These are phyloP conservation scores for Plectropomus leopardus DNA, from an alignment of 2,113 vertebrate species.

Conservation along the genomic window DNA sequence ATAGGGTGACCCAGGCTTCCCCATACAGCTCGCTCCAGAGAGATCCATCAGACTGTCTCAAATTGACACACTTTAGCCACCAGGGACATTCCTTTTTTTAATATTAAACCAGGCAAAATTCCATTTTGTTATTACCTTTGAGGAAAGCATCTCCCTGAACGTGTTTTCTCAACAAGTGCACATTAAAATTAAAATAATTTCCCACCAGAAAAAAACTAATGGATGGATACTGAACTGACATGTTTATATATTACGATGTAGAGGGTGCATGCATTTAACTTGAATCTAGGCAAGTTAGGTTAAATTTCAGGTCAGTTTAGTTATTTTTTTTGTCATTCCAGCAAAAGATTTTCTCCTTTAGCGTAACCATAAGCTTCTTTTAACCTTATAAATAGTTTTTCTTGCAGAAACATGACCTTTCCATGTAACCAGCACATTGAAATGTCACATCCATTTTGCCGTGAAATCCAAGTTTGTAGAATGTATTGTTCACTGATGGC, in stretches of 20 bases:
- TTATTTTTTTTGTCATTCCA: neutral
- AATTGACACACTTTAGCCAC: neutral
- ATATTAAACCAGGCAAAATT: neutral
- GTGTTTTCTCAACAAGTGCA: neutral
- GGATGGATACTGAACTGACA: neutral
- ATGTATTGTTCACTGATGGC: neutral
- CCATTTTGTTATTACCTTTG: neutral
- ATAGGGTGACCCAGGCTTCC: neutral
- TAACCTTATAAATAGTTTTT: slow-evolving; percentile 34
- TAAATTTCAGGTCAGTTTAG: neutral
- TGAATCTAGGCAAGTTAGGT: neutral
- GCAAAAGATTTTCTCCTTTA: slow-evolving; percentile 3
- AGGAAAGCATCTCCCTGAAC: neutral
- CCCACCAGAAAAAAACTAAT: neutral
- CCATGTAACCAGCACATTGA: neutral
- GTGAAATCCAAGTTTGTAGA: neutral
- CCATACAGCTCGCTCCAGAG: neutral
- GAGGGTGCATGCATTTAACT: neutral
- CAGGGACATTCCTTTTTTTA: neutral
- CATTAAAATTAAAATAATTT: neutral
- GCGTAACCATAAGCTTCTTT: slow-evolving; percentile 19
- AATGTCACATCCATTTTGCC: slow-evolving; percentile 11
- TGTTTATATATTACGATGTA: neutral
- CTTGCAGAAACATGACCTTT: slow-evolving; percentile 21
- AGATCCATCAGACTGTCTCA: neutral